Conservation (phyloP, 1,140 invertebrate genomes). For the Ladona fulva region DNA sequence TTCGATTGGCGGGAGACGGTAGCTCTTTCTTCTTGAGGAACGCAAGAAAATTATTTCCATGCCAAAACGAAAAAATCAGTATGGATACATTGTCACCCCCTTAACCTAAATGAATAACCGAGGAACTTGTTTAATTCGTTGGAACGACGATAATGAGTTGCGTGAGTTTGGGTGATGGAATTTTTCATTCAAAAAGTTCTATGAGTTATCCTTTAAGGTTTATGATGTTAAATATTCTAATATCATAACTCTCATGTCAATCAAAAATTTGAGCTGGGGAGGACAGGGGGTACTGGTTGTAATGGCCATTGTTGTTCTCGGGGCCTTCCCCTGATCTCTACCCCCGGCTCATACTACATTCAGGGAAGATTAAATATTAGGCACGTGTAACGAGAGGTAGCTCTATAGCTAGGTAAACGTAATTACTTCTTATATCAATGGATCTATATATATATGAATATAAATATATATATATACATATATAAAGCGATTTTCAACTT, state of each 20-base stretch:
- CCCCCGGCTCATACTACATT: slow-evolving; percentile 20
- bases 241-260: slow-evolving; percentile 25
- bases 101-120: slow-evolving; percentile 6
- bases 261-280: slow-evolving; percentile 20
- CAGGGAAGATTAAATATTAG: slow-evolving; percentile 22
- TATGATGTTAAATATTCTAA: slow-evolving; percentile 23
- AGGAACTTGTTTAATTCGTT: neutral
- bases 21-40: too few relatives aligned
- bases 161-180: neutral
- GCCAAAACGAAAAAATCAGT: too few relatives aligned
- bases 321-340: slow-evolving; percentile 22
- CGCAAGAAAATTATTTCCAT: too few relatives aligned
- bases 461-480: neutral
- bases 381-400: slow-evolving; percentile 14
- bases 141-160: neutral
- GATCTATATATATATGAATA: slow-evolving; percentile 11
- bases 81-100: neutral
- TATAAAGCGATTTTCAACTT: too few relatives aligned
- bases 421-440: slow-evolving; percentile 20
- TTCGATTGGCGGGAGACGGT: neutral
- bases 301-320: slow-evolving; percentile 22
- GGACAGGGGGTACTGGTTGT: slow-evolving; percentile 24
- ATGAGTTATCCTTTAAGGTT: slow-evolving; percentile 12
- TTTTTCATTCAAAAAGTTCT: slow-evolving; percentile 1
- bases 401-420: slow-evolving; percentile 16